Percentiles rank a stretch among this genome's conserved stretches.
phyloP scores from a whole-genome alignment of 2,797 vertebrate species.

The Clarias pachynema region DNA sequence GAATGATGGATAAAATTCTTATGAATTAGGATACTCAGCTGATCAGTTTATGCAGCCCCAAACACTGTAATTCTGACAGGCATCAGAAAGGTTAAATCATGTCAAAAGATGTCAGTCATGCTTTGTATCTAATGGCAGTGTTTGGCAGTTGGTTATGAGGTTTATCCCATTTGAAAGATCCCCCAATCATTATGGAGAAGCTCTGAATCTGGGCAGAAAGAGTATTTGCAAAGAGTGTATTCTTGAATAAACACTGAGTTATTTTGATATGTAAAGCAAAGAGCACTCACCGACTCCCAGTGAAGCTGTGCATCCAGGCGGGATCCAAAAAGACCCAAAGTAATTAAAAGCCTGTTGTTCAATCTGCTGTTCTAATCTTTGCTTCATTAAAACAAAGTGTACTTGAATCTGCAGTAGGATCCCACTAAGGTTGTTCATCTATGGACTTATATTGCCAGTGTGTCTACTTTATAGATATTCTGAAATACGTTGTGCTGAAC shows the following conservation, averaged over 20 bases:
- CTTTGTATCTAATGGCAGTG: neutral
- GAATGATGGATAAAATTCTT: too few relatives aligned
- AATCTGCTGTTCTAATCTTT: neutral
- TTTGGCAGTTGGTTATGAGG: neutral
- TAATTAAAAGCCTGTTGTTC: neutral
- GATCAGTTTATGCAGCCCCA: neutral
- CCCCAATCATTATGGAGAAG: neutral
- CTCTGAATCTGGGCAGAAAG: neutral
- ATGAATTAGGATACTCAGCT: neutral
- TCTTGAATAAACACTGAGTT: neutral
- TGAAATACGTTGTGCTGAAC: neutral
- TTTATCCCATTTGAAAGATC: neutral
- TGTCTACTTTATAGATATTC: neutral
- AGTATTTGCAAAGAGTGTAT: neutral
- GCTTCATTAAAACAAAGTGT: neutral
- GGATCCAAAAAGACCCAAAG: neutral
- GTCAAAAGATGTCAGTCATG: neutral
- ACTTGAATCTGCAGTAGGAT: neutral
- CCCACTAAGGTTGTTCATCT: neutral
- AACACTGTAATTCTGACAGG: neutral
- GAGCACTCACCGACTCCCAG: neutral
- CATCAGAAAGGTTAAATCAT: neutral
- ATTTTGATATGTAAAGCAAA: neutral
- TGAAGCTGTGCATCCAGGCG: neutral
- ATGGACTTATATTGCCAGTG: neutral